phyloP scores from a whole-genome alignment of 2,888 invertebrate species.

The Rhimphoctona megacephalus region DNA sequence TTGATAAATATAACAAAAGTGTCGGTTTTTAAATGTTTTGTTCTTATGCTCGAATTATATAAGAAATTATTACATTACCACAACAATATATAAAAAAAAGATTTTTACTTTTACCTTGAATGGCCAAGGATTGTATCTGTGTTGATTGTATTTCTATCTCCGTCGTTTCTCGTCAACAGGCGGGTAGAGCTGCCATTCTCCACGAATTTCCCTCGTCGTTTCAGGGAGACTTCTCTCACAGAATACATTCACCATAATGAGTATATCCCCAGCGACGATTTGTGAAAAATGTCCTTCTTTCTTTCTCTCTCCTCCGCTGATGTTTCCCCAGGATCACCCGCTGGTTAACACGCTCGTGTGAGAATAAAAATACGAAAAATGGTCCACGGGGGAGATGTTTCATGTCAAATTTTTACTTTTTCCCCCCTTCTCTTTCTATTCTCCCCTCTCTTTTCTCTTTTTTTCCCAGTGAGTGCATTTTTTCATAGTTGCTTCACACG shows the following conservation, averaged over 20 bases:
- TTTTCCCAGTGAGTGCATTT: neutral
- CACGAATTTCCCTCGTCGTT: slow-evolving; percentile 39
- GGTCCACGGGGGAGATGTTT: slow-evolving; percentile 57
- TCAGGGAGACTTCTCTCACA: slow-evolving; percentile 35
- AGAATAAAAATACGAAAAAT: slow-evolving; percentile 55
- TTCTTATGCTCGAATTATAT: neutral
- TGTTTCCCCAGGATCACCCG: slow-evolving; percentile 51
- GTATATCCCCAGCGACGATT: slow-evolving; percentile 65
- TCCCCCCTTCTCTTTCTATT: slow-evolving; percentile 31
- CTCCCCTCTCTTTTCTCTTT: neutral
- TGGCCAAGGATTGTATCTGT: slow-evolving; percentile 28
- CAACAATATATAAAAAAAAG: neutral
- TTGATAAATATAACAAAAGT: neutral
- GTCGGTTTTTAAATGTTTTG: neutral
- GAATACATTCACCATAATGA: slow-evolving; percentile 65
- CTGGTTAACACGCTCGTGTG: slow-evolving; percentile 63
- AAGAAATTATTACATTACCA: neutral
- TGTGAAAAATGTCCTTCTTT: slow-evolving; percentile 48
- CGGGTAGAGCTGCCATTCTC: slow-evolving; percentile 32
- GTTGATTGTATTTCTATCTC: slow-evolving; percentile 5
- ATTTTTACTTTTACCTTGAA: neutral
- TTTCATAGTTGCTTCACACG: slow-evolving; percentile 38
- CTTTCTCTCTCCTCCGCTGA: neutral
- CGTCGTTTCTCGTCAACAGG: slow-evolving; percentile 42
- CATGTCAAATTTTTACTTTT: slow-evolving; percentile 62